These are phyloP conservation scores for Eupithecia dodoneata DNA, from an alignment of 2,888 invertebrate species.

Conservation along the genomic window DNA sequence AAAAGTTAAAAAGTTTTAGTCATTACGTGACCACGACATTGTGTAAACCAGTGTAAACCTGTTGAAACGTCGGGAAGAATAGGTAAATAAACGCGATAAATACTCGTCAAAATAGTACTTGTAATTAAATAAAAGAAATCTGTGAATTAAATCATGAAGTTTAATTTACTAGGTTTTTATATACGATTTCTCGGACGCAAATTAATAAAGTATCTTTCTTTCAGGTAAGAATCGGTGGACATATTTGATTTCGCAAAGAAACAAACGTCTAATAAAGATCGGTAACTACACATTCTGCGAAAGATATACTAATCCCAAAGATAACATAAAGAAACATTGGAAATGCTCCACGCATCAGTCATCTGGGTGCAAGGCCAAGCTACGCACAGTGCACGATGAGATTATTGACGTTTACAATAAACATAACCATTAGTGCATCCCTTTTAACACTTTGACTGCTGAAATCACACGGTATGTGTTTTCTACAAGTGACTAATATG, in stretches of 20 bases:
- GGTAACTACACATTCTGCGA: slow-evolving; percentile 9
- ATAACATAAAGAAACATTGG: slow-evolving; percentile 1
- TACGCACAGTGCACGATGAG: background rate
- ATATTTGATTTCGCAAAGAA: background rate
- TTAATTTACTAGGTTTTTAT: too few species aligned
- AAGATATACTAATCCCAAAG: background rate
- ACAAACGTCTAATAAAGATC: background rate
- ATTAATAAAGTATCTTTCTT: background rate
- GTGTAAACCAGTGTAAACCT: too few species aligned
- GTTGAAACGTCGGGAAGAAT: too few species aligned
- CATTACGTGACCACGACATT: too few species aligned
- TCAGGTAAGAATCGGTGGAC: background rate
- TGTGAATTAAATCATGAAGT: background rate
- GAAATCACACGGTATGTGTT: too few species aligned
- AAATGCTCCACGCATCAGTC: slow-evolving; percentile 12
- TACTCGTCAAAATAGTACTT: too few species aligned
- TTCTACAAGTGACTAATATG: too few species aligned
- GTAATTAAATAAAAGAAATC: background rate
- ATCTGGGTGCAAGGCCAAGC: background rate
- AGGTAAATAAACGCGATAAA: too few species aligned
- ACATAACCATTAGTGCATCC: background rate
- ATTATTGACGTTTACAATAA: background rate
- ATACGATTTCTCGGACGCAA: too few species aligned
- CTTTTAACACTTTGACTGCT: too few species aligned
- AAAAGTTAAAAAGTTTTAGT: background rate